Conservation (phyloP, 1,140 invertebrate species). For the Drosophila neocordata region DNA sequence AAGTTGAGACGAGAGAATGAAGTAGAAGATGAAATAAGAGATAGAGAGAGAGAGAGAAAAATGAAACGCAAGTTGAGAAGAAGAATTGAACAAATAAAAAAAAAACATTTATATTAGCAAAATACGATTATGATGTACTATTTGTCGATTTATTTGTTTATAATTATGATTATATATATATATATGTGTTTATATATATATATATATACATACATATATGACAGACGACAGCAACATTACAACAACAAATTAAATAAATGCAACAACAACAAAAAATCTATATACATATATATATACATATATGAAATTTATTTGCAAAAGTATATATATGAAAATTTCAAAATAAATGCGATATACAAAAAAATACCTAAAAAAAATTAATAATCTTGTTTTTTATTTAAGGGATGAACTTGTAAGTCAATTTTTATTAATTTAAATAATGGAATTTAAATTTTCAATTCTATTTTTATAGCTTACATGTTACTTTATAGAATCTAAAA, state of each 20-base stretch:
- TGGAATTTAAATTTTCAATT: neutral
- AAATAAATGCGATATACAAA: conserved; percentile 78
- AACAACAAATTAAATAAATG: conserved; percentile 30
- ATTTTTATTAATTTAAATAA: too few relatives aligned
- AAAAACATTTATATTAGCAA: conserved; percentile 38
- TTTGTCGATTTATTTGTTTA: conserved; percentile 60
- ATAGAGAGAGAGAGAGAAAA: too few relatives aligned
- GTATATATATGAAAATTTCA: conserved; percentile 68
- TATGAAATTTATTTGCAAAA: conserved; percentile 69
- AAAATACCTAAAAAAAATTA: conserved; percentile 37
- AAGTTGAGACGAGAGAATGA: neutral
- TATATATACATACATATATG: conserved; percentile 24
- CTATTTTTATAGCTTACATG: neutral
- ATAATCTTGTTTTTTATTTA: conserved; percentile 1
- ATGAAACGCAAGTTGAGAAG: neutral
- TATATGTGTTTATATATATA: conserved; percentile 28
- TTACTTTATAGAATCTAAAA: too few relatives aligned
- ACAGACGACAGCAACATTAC: conserved; percentile 27
- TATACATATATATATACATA: conserved; percentile 23
- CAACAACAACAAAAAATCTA: conserved; percentile 29
- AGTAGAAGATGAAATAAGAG: neutral
- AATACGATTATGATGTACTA: conserved; percentile 46
- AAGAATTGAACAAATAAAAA: conserved; percentile 7
- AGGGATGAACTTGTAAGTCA: too few relatives aligned
- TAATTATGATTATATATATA: conserved; percentile 29